A percentile compares a stretch with the other conserved stretches of the same genome.
Evolutionary conservation across 2,888 invertebrate genomes (phyloP).

Genomic region (Criorhina ranunculi): DNA sequence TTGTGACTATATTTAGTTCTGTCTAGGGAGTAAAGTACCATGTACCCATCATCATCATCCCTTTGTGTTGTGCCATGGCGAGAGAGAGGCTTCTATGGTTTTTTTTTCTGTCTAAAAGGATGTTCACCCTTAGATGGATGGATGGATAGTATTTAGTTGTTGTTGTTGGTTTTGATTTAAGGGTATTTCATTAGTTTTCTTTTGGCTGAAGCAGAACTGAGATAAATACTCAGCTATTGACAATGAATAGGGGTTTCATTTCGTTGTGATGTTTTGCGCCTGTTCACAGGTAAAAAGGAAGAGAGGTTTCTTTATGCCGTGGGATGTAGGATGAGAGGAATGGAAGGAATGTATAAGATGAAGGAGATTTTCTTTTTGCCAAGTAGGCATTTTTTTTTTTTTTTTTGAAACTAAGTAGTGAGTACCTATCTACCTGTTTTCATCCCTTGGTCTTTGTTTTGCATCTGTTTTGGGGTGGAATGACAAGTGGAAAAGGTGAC

Average conservation of each 20-base stretch:
- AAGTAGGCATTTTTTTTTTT: constrained; percentile 25
- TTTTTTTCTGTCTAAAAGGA: constrained; percentile 58
- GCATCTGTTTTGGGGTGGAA: too few relatives aligned
- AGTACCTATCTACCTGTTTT: constrained; percentile 27
- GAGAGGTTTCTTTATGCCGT: background rate
- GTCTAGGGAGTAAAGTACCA: constrained; percentile 51
- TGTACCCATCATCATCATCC: constrained; percentile 56
- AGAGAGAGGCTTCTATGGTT: constrained; percentile 19
- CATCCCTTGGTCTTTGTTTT: too few relatives aligned
- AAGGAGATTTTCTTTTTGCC: constrained; percentile 10
- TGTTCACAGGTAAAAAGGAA: constrained; percentile 44
- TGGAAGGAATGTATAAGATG: constrained; percentile 23
- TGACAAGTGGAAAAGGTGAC: too few relatives aligned
- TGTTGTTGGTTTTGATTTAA: constrained; percentile 42
- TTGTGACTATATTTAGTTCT: constrained; percentile 67
- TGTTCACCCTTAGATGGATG: constrained; percentile 71
- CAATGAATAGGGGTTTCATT: constrained; percentile 46
- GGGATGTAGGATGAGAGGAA: background rate
- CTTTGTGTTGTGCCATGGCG: constrained; percentile 62
- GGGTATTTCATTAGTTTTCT: constrained; percentile 60
- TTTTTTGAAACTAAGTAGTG: too few relatives aligned
- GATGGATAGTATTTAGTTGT: constrained; percentile 45
- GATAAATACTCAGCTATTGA: constrained; percentile 60
- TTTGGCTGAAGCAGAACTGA: constrained; percentile 35
- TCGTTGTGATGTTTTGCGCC: constrained; percentile 44